These are phyloP conservation scores for Phyllotreta cruciferae DNA, from an alignment of 2,888 invertebrate genomes.

Conservation along the genomic window DNA sequence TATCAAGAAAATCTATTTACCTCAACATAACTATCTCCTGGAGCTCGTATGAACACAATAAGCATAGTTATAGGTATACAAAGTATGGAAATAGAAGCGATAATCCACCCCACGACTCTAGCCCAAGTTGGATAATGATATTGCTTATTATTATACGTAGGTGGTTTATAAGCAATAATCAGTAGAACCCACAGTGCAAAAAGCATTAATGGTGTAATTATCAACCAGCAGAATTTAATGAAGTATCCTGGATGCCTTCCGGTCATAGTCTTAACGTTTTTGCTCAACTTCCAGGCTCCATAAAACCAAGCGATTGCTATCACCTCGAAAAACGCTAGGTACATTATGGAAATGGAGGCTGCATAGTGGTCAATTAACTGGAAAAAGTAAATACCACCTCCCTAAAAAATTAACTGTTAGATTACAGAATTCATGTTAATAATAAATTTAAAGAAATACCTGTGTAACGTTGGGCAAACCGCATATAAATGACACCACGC, in stretches of 20 bases:
- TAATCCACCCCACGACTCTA: conserved; percentile 84
- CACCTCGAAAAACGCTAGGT: conserved; percentile 92
- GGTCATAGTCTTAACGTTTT: conserved; percentile 90
- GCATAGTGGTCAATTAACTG: conserved; percentile 93
- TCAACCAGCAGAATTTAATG: conserved; percentile 85
- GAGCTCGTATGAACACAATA: conserved; percentile 72
- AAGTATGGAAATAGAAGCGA: conserved; percentile 80
- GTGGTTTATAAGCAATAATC: conserved; percentile 85
- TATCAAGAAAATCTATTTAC: conserved; percentile 60
- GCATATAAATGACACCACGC: conserved; percentile 81
- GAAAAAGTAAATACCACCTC: conserved; percentile 90
- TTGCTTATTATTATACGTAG: conserved; percentile 81
- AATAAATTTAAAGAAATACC: conserved; percentile 57
- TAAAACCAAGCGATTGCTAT: conserved; percentile 93
- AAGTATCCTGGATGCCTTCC: conserved; percentile 80
- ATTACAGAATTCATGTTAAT: not conserved
- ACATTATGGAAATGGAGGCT: conserved; percentile 90
- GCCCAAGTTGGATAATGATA: conserved; percentile 86
- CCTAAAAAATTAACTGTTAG: conserved; percentile 51
- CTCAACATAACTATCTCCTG: conserved; percentile 75
- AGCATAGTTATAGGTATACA: conserved; percentile 87
- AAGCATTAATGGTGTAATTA: conserved; percentile 81
- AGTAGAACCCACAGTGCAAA: conserved; percentile 89
- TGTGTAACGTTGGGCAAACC: conserved; percentile 89
- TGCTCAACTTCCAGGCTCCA: conserved; percentile 79